Evolutionary conservation across 2,888 invertebrate species (phyloP).

Genomic region (Agrotis clavis): DNA sequence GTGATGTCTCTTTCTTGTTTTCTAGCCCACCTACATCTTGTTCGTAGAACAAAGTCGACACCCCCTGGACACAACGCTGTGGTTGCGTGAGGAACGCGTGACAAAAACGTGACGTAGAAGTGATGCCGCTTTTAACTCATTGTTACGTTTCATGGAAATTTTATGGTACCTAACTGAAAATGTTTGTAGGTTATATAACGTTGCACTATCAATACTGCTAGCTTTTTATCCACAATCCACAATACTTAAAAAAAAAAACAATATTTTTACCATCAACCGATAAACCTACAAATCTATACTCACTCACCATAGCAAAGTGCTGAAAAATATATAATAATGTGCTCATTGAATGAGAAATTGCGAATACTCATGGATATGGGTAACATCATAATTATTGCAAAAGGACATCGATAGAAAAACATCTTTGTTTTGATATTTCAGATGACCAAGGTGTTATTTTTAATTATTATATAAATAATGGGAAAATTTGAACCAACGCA

Average conservation of each 20-base stretch:
- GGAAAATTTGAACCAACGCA: constrained; percentile 30
- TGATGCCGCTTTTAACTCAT: constrained; percentile 59
- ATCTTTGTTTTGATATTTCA: not conserved
- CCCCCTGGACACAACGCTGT: constrained; percentile 57
- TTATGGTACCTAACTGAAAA: constrained; percentile 23
- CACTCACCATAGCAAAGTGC: not conserved
- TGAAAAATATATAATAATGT: no score
- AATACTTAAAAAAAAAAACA: not conserved
- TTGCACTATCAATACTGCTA: not conserved
- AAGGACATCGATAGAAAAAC: not conserved
- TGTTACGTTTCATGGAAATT: constrained; percentile 51
- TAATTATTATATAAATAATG: not conserved
- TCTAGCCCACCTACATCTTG: no score
- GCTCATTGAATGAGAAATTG: not conserved
- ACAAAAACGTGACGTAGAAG: constrained; percentile 72
- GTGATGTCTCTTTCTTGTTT: no score
- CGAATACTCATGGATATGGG: not conserved
- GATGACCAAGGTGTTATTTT: not conserved
- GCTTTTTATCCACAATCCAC: not conserved
- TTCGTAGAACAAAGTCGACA: no score
- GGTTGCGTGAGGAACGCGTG: constrained; percentile 79
- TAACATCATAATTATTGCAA: not conserved
- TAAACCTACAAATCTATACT: not conserved
- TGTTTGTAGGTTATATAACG: not conserved
- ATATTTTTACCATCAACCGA: no score